These are phyloP conservation scores for Platysteira castanea DNA, from an alignment of 2,113 vertebrate genomes.

Conservation along the genomic window DNA sequence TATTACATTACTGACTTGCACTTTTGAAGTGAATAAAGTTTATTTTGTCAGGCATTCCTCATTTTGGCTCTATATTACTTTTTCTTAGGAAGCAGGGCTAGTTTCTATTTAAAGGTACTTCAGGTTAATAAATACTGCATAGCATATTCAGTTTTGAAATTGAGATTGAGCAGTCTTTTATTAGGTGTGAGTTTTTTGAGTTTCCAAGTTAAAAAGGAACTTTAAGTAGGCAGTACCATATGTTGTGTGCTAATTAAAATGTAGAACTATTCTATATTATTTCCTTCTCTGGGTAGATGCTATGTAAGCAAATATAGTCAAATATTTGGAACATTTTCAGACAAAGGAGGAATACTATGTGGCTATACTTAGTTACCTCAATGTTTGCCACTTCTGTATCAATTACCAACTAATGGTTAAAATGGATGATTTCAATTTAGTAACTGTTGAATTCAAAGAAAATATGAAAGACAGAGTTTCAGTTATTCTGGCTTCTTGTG, in stretches of 20 bases:
- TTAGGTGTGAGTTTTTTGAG: background rate
- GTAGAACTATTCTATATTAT: background rate
- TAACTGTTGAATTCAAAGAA: background rate
- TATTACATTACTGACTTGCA: background rate
- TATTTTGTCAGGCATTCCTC: background rate
- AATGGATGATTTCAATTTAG: background rate
- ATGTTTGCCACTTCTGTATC: background rate
- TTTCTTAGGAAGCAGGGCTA: background rate
- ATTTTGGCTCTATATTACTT: background rate
- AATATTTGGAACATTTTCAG: constrained; percentile 27
- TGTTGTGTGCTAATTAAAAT: constrained; percentile 29
- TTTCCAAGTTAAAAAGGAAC: background rate
- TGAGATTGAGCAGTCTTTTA: background rate
- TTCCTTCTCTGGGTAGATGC: background rate
- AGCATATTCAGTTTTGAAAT: background rate
- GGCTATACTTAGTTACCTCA: background rate
- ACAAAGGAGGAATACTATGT: background rate
- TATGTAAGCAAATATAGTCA: background rate
- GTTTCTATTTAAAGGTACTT: background rate
- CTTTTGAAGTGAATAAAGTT: background rate
- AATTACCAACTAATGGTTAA: background rate
- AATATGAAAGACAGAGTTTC: background rate
- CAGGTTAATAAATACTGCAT: background rate
- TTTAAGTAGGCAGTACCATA: constrained; percentile 10
- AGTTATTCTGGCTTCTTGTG: background rate